A percentile compares a stretch with the other conserved stretches of the same genome.
Conservation (phyloP, 2,888 invertebrate species). For the Deilephila porcellus region DNA sequence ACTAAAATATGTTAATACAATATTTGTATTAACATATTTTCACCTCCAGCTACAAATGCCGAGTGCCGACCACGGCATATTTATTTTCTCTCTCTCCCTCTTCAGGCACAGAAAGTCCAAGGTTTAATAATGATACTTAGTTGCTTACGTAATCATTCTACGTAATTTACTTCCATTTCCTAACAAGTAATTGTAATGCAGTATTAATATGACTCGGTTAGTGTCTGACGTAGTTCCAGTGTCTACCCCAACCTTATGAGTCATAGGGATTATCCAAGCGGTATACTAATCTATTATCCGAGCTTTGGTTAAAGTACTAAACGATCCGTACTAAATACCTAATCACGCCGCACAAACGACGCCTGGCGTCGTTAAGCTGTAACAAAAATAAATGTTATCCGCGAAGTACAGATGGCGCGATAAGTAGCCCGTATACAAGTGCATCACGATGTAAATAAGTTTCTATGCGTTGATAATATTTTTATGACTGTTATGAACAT, state of each 20-base stretch:
- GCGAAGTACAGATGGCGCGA: not conserved
- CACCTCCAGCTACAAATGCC: not conserved
- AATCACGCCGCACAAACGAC: not conserved
- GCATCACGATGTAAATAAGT: not conserved
- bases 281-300: no score
- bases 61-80: not conserved
- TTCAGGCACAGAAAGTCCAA: not conserved
- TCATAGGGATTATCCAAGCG: slow-evolving; percentile 1
- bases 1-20: no score
- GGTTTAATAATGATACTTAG: not conserved
- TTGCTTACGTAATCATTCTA: not conserved
- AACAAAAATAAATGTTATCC: not conserved
- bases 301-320: no score
- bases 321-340: no score
- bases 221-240: not conserved
- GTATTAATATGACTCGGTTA: not conserved
- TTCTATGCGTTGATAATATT: no score
- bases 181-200: not conserved
- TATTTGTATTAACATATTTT: no score
- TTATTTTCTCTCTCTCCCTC: no score
- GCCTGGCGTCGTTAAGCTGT: not conserved
- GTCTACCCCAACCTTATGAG: not conserved
- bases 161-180: not conserved
- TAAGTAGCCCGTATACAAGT: not conserved
- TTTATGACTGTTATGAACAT: no score